Evolutionary conservation across 2,888 invertebrate species (phyloP).

Genomic region (Oxycera nigricornis): DNA sequence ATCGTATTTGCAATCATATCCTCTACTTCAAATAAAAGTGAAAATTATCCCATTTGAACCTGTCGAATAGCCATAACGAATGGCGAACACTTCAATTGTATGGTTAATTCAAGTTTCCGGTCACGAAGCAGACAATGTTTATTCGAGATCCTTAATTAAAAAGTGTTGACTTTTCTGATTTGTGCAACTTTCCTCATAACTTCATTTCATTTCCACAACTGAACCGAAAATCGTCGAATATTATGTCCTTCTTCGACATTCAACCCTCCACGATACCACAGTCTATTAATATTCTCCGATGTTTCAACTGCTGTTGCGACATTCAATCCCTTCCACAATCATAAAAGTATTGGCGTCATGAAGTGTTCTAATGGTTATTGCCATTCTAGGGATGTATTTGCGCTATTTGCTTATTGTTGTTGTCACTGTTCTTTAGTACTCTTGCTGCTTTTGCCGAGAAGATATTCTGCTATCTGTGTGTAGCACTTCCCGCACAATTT

Average conservation of each 20-base stretch:
- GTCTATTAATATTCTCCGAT: slow-evolving; percentile 24
- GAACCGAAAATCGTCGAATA: slow-evolving; percentile 30
- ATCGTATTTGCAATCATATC: too few species aligned
- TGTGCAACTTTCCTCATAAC: background rate
- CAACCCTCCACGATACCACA: background rate
- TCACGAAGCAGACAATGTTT: slow-evolving; percentile 34
- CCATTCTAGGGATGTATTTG: slow-evolving; percentile 30
- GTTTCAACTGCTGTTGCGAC: background rate
- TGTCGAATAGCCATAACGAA: slow-evolving; percentile 10
- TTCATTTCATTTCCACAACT: slow-evolving; percentile 3
- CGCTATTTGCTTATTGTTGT: slow-evolving; percentile 23
- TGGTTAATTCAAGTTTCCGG: background rate
- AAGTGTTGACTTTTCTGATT: slow-evolving; percentile 35
- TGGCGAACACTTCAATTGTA: background rate
- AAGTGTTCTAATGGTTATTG: slow-evolving; percentile 31
- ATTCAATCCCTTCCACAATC: slow-evolving; percentile 16
- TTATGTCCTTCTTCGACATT: background rate
- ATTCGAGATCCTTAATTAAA: slow-evolving; percentile 35
- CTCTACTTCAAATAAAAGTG: background rate
- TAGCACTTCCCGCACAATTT: background rate
- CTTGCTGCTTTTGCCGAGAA: background rate
- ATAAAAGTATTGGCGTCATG: slow-evolving; percentile 23
- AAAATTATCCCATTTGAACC: slow-evolving; percentile 13
- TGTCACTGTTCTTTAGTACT: background rate
- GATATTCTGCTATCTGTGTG: background rate